phyloP scores from a whole-genome alignment of 2,888 invertebrate species.

The Trichogramma dendrolimi region DNA sequence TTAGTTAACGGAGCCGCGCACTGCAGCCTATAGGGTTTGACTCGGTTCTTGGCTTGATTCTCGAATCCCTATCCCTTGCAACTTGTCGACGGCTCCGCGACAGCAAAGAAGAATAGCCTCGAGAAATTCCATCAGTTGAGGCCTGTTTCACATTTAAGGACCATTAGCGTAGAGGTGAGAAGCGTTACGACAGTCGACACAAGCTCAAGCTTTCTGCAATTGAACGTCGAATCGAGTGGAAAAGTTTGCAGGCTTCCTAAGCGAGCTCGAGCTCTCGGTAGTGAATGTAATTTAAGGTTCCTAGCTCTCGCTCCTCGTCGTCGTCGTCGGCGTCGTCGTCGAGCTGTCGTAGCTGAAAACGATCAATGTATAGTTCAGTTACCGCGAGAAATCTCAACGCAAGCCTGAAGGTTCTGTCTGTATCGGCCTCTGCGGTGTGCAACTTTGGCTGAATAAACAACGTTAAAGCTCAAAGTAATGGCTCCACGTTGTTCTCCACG shows the following conservation, averaged over 20 bases:
- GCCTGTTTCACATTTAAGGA: conserved; percentile 45
- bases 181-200: too few relatives aligned
- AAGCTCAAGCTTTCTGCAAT: conserved; percentile 17
- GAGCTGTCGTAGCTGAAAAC: neutral
- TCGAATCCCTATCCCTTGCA: too few relatives aligned
- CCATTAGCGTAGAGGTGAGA: conserved; percentile 32
- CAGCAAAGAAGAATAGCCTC: conserved; percentile 4
- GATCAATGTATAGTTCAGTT: neutral
- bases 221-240: conserved; percentile 26
- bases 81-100: neutral
- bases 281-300: conserved; percentile 27
- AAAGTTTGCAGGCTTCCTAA: conserved; percentile 13
- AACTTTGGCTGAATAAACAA: too few relatives aligned
- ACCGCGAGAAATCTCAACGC: too few relatives aligned
- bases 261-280: conserved; percentile 7
- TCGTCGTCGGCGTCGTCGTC: conserved; percentile 2
- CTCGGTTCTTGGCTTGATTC: too few relatives aligned
- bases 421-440: too few relatives aligned
- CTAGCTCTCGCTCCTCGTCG: neutral
- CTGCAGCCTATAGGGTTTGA: too few relatives aligned
- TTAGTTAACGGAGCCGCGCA: too few relatives aligned
- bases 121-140: conserved; percentile 29
- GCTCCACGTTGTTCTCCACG: too few relatives aligned
- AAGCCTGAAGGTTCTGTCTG: too few relatives aligned
- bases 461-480: too few relatives aligned